These are phyloP conservation scores for Thymelicus sylvestris DNA, from an alignment of 2,888 invertebrate genomes.

Conservation along the genomic window DNA sequence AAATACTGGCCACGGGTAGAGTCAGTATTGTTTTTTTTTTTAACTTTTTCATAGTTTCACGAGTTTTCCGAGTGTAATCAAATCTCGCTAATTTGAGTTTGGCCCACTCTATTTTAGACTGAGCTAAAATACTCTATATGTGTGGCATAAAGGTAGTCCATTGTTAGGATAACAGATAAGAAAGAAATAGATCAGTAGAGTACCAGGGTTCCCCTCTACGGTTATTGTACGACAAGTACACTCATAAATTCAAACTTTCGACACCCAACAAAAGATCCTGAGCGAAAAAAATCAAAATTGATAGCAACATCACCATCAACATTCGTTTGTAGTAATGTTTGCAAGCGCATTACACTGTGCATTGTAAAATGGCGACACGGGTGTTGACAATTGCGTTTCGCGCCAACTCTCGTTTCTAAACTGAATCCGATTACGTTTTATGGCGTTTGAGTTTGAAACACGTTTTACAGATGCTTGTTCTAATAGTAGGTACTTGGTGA, in stretches of 20 bases:
- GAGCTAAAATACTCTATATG: no score
- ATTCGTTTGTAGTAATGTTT: conserved; percentile 56
- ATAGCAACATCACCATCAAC: conserved; percentile 70
- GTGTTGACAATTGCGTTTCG: conserved; percentile 76
- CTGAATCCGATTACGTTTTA: conserved; percentile 80
- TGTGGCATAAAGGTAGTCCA: no score
- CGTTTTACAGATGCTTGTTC: conserved; percentile 45
- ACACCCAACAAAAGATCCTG: neutral
- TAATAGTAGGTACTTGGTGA: conserved; percentile 20
- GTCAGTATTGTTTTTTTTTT: no score
- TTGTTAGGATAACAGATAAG: no score
- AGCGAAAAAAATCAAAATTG: conserved; percentile 58
- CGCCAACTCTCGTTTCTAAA: conserved; percentile 61
- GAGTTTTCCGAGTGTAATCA: no score
- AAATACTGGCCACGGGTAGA: no score
- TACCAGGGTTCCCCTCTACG: neutral
- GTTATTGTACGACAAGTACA: neutral
- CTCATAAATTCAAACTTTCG: conserved; percentile 4
- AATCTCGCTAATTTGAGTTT: no score
- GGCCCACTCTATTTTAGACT: no score
- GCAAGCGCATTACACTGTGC: conserved; percentile 57
- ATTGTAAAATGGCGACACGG: conserved; percentile 75
- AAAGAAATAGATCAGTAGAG: neutral
- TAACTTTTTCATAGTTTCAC: no score
- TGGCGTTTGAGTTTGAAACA: conserved; percentile 67